These are phyloP conservation scores for Pterocles orientalis DNA, from an alignment of 2,113 vertebrate genomes.

Conservation along the genomic window DNA sequence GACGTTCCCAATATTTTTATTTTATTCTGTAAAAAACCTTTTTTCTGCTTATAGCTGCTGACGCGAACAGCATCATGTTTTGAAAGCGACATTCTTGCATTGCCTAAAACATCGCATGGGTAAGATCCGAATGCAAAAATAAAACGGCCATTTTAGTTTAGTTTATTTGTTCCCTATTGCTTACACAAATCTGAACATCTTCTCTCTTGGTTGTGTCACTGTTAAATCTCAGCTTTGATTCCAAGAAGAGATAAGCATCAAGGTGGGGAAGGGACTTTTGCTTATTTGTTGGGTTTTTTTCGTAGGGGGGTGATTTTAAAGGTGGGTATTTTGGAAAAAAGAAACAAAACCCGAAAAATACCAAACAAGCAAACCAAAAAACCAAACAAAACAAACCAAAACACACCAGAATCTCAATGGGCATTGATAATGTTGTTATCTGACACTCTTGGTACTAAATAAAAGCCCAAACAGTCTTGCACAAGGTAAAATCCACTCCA, in stretches of 20 bases:
- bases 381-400: neutral
- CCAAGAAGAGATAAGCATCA: neutral
- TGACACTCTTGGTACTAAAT: neutral
- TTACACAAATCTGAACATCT: neutral
- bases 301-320: neutral
- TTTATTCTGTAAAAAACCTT: slow-evolving; percentile 41
- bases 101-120: neutral
- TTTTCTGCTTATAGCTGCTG: slow-evolving; percentile 16
- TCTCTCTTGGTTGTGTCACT: neutral
- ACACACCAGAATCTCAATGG: neutral
- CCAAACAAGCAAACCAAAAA: neutral
- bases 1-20: slow-evolving; percentile 18
- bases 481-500: neutral
- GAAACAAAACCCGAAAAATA: neutral
- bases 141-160: neutral
- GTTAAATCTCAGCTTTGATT: neutral
- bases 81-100: neutral
- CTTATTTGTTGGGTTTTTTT: neutral
- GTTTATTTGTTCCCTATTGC: neutral
- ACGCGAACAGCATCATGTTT: neutral
- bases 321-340: rapidly evolving
- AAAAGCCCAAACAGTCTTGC: neutral
- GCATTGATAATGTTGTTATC: rapidly evolving
- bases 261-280: neutral
- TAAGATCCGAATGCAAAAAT: slow-evolving; percentile 12